Percentiles rank a stretch among this genome's conserved stretches.
Evolutionary conservation across 2,888 invertebrate species (phyloP).

Genomic region (Ormyrus thymus): DNA sequence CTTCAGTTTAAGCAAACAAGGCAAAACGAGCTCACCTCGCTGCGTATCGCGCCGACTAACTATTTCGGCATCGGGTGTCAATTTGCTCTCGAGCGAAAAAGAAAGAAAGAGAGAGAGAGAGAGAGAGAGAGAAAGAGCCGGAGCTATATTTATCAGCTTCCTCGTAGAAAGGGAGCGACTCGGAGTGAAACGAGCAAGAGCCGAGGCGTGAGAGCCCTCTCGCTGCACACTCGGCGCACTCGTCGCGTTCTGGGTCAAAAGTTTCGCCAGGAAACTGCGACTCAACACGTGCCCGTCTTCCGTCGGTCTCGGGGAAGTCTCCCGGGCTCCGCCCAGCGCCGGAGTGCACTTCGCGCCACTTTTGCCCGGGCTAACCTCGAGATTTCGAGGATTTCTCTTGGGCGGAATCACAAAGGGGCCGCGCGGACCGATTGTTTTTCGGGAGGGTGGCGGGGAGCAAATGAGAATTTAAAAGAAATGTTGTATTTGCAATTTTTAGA

Average conservation of each 20-base stretch:
- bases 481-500: too few relatives aligned
- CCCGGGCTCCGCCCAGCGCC: too few relatives aligned
- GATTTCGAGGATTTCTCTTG: neutral
- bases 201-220: slow-evolving; percentile 2
- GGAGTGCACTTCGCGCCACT: too few relatives aligned
- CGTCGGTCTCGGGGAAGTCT: too few relatives aligned
- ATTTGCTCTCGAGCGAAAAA: slow-evolving; percentile 1
- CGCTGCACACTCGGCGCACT: neutral
- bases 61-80: slow-evolving; percentile 32
- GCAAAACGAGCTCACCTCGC: neutral
- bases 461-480: too few relatives aligned
- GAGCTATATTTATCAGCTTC: slow-evolving; percentile 44
- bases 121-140: neutral
- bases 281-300: slow-evolving; percentile 15
- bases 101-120: slow-evolving; percentile 45
- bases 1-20: neutral
- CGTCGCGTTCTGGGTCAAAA: slow-evolving; percentile 64
- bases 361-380: neutral
- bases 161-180: slow-evolving; percentile 4
- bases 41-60: slow-evolving; percentile 10
- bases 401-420: neutral
- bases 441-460: too few relatives aligned
- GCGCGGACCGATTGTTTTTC: neutral
- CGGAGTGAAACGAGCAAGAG: slow-evolving; percentile 6
- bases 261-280: slow-evolving; percentile 54